phyloP scores from a whole-genome alignment of 1,140 invertebrate species.

The Zaprionus camerounensis region DNA sequence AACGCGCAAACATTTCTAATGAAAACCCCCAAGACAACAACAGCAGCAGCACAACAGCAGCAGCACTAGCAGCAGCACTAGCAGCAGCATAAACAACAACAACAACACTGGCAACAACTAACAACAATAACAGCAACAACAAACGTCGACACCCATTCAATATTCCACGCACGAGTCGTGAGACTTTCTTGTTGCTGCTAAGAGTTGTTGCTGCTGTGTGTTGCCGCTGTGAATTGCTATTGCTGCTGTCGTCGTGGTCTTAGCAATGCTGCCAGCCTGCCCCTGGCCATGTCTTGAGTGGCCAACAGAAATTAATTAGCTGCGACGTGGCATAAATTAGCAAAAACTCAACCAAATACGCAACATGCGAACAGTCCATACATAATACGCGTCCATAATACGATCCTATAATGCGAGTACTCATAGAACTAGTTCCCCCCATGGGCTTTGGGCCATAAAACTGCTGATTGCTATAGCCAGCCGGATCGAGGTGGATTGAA shows the following conservation, averaged over 20 bases:
- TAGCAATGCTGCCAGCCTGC: constrained; percentile 25
- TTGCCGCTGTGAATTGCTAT: constrained; percentile 18
- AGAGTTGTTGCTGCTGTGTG: constrained; percentile 10
- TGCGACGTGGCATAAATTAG: constrained; percentile 77
- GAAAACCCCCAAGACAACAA: constrained; percentile 51
- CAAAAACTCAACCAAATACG: constrained; percentile 35
- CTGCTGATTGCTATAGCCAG: neutral
- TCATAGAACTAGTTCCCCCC: neutral
- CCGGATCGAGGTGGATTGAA: neutral
- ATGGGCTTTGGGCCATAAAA: constrained; percentile 7
- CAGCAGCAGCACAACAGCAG: constrained; percentile 15
- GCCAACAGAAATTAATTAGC: constrained; percentile 76
- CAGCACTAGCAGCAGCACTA: constrained; percentile 13
- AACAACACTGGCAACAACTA: constrained; percentile 27
- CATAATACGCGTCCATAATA: constrained; percentile 8
- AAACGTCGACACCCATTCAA: constrained; percentile 37
- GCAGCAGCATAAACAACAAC: constrained; percentile 25
- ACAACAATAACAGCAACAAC: constrained; percentile 31
- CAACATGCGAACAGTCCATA: constrained; percentile 9
- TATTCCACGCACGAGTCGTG: constrained; percentile 62
- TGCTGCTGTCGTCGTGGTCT: constrained; percentile 30
- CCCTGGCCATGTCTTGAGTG: constrained; percentile 46
- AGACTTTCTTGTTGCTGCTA: constrained; percentile 64
- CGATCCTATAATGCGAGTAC: constrained; percentile 3
- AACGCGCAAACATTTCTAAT: constrained; percentile 75